Conservation (phyloP, 2,113 vertebrate species). For the Apaloderma vittatum region DNA sequence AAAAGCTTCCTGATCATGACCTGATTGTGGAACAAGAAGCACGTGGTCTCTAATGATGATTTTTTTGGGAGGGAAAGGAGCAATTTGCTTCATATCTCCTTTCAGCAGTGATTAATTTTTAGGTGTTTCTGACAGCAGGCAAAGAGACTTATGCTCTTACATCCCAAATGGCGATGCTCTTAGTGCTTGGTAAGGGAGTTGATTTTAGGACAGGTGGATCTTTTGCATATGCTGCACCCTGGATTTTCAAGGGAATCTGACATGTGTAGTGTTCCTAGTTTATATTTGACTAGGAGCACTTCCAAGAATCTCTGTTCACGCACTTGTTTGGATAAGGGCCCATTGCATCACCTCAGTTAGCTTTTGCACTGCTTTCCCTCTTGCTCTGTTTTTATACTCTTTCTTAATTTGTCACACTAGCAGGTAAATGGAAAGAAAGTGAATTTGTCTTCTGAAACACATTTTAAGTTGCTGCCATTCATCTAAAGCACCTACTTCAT, state of each 20-base stretch:
- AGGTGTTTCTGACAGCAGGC: not conserved
- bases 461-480: conserved; percentile 67
- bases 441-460: conserved; percentile 70
- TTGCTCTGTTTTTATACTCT: conserved; percentile 45
- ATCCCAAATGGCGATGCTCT: not conserved
- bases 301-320: conserved; percentile 25
- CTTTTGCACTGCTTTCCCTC: conserved; percentile 45
- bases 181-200: not conserved
- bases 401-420: conserved; percentile 69
- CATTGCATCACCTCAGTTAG: conserved; percentile 57
- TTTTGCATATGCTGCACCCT: not conserved
- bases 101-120: not conserved
- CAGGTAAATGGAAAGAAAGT: conserved; percentile 68
- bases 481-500: conserved; percentile 66
- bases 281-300: conserved; percentile 46
- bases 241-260: conserved; percentile 38
- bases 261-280: not conserved
- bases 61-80: not conserved
- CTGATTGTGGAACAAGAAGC: not conserved
- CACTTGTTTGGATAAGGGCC: conserved; percentile 51
- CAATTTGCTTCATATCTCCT: fast-evolving
- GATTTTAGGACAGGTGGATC: not conserved
- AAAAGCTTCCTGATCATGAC: not conserved
- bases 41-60: not conserved
- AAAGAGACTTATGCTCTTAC: not conserved